Evolutionary conservation across 2,797 vertebrate genomes (phyloP).

Genomic region (Pseudochromis fuscus): DNA sequence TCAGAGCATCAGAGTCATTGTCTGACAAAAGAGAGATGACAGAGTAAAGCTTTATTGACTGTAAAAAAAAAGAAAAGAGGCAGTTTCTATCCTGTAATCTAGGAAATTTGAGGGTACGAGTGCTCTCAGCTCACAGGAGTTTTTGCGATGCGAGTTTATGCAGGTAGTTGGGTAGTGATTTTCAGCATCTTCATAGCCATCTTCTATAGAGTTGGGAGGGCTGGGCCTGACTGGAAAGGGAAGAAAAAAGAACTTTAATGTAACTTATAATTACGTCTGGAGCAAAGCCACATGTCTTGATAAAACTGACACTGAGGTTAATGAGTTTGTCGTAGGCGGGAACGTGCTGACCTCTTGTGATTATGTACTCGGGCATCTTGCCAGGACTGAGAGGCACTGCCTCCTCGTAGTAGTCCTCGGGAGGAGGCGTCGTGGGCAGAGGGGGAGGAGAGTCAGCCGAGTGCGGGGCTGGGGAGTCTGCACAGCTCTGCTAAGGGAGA

Average conservation of each 20-base stretch:
- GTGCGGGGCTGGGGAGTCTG: conserved; percentile 47
- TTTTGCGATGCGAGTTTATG: conserved; percentile 92
- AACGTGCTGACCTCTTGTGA: conserved; percentile 81
- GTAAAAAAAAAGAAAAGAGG: no score
- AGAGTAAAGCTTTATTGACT: no score
- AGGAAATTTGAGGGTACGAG: not conserved
- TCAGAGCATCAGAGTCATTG: conserved; percentile 97
- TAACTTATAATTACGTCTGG: conserved; percentile 26
- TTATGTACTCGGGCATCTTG: conserved; percentile 94
- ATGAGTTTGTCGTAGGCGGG: conserved; percentile 32
- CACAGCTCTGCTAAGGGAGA: conserved; percentile 48
- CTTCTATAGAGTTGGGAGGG: conserved; percentile 92
- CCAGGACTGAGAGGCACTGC: conserved; percentile 94
- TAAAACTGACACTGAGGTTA: conserved; percentile 9
- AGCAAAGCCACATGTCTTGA: conserved; percentile 21
- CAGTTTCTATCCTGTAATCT: fast-evolving
- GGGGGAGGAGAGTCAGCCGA: conserved; percentile 86
- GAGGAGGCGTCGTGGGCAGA: conserved; percentile 93
- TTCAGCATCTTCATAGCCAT: conserved; percentile 96
- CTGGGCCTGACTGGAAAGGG: conserved; percentile 88
- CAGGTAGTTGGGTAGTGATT: conserved; percentile 91
- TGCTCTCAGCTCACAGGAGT: conserved; percentile 89
- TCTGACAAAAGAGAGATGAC: conserved; percentile 77
- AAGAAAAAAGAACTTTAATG: conserved; percentile 22
- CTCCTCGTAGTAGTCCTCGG: conserved; percentile 98